These are phyloP conservation scores for Echinops telfairi DNA, from an alignment of 2,113 vertebrate species.

Conservation along the genomic window DNA sequence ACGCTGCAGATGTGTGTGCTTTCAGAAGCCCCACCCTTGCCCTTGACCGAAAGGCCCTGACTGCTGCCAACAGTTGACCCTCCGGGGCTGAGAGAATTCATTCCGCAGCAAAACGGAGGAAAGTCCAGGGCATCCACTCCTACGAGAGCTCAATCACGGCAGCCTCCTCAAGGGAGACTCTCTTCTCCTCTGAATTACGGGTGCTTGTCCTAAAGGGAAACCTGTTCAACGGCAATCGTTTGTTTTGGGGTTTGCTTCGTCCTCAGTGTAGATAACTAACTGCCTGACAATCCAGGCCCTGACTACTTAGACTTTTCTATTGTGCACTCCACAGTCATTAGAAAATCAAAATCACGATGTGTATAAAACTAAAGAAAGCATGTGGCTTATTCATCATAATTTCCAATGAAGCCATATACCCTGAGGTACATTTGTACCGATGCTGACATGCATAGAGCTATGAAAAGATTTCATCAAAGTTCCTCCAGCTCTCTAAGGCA, in stretches of 20 bases:
- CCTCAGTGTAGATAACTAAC: too few species aligned
- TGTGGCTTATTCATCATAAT: background rate
- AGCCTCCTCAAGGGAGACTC: too few species aligned
- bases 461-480: background rate
- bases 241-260: too few species aligned
- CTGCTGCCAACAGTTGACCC: background rate
- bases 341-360: background rate
- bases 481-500: background rate
- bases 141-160: background rate
- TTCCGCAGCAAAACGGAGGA: background rate
- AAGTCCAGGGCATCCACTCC: background rate
- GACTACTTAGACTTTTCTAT: background rate
- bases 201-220: too few species aligned
- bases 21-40: background rate
- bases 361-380: background rate
- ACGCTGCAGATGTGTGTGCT: background rate
- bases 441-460: background rate
- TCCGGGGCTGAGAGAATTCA: background rate
- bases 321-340: background rate
- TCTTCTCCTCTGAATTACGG: background rate
- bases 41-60: background rate
- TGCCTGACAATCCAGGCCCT: background rate
- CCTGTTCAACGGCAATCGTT: too few species aligned
- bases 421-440: background rate
- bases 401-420: background rate